Conservation (phyloP, 2,113 vertebrate species). For the Dicrurus megarhynchus region DNA sequence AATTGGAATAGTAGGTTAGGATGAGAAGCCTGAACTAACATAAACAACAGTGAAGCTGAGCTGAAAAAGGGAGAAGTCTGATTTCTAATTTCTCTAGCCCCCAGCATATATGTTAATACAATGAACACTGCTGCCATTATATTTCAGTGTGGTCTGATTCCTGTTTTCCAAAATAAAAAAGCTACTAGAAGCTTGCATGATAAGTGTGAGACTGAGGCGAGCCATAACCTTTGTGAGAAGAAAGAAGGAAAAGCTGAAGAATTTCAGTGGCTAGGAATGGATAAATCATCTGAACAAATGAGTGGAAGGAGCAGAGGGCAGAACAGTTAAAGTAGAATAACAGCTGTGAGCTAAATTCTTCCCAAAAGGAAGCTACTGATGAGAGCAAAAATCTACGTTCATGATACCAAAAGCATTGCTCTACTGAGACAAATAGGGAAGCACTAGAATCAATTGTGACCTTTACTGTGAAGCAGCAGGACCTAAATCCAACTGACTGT, state of each 20-base stretch:
- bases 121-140: not conserved
- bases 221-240: not conserved
- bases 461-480: not conserved
- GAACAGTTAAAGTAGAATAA: not conserved
- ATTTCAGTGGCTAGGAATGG: not conserved
- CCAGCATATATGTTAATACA: not conserved
- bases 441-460: not conserved
- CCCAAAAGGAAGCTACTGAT: not conserved
- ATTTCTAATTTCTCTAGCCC: not conserved
- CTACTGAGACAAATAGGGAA: not conserved
- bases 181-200: not conserved
- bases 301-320: not conserved
- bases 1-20: not conserved
- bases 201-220: not conserved
- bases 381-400: not conserved
- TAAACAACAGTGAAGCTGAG: not conserved
- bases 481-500: not conserved
- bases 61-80: not conserved
- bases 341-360: conserved; percentile 28
- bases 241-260: not conserved
- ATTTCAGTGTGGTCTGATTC: not conserved
- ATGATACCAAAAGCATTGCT: not conserved
- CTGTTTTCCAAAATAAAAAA: not conserved
- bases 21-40: not conserved
- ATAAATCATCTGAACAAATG: conserved; percentile 3